Evolutionary conservation across 2,888 invertebrate genomes (phyloP), one percentile per base, ranked within the genome.

Genomic region (Nasonovia ribisnigri): DNA sequence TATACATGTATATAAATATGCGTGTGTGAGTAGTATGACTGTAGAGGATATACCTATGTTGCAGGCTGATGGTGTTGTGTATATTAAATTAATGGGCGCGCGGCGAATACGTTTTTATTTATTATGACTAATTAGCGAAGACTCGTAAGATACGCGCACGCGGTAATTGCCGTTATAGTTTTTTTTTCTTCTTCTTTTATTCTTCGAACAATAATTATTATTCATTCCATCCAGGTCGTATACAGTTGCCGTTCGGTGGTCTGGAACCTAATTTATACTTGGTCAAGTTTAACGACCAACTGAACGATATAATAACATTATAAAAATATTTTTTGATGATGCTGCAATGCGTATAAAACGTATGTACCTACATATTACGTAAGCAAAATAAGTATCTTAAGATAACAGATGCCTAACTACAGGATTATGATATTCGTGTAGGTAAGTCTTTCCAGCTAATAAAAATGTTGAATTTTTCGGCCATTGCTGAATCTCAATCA

Each of bases 81-180:
- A 42, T 84, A 91, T 54, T 54, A 91, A 91, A 91, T 91, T 91
- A 91, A 84, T 91, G 29, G 51, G 36, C 13, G 11, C 16, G 51
- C 24, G 36, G 20, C 16, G 29, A 54, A 43, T 84, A 43, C 84
- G n/a, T 91, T 91, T 91, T 91, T 43, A 84, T 91, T 91, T 91
- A 84, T 84, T 42, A 91, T 51, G 51, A 84, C 54, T 54, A 84
- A 91, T 91, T 91, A 84, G 84, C 20, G 29, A 84, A 84, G 36
- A 42, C 67, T 67, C 26, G 26, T 88, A 57, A 43, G 13, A 51
- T 51, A 51, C 16, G 51, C 67, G 16, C 67, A 20, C 36, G 26
- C 24, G 3, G 57, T 46, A 60, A 60, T 89, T 46, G 90, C 67
- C 11, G 67, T 67, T 90, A 77, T 2, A 77, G 13, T 60, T 46